Conservation (phyloP, 2,797 vertebrate genomes). For the Sebastes aleutianus region DNA sequence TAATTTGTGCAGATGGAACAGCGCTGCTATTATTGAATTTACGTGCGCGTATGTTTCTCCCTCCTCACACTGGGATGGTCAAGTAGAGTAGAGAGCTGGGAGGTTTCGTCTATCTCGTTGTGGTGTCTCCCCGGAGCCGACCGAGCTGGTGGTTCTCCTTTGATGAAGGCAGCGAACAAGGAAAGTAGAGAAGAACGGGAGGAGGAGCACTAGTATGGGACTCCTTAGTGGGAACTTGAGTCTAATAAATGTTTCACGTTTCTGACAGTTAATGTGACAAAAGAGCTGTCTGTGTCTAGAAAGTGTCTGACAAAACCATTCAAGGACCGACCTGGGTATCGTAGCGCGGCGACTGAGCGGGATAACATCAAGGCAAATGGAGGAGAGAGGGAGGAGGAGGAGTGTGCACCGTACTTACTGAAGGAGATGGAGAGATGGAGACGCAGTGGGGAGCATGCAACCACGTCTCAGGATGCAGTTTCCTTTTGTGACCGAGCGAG, state of each 20-base stretch:
- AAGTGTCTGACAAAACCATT: slow-evolving; percentile 61
- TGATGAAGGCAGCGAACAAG: slow-evolving; percentile 61
- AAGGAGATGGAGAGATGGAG: slow-evolving; percentile 2
- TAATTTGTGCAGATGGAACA: background rate
- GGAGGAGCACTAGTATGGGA: slow-evolving; percentile 49
- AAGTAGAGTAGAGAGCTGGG: slow-evolving; percentile 40
- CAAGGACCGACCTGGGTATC: slow-evolving; percentile 42
- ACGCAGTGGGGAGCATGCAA: background rate
- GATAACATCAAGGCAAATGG: slow-evolving; percentile 5
- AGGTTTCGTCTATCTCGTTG: slow-evolving; percentile 36
- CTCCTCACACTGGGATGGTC: slow-evolving; percentile 45
- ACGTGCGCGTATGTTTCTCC: background rate
- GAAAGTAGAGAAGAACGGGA: slow-evolving; percentile 31
- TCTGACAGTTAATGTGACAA: slow-evolving; percentile 71
- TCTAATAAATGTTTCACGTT: slow-evolving; percentile 71
- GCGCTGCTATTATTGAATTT: background rate
- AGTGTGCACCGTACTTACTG: background rate
- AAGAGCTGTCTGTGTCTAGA: slow-evolving; percentile 58
- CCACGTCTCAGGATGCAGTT: slow-evolving; percentile 32
- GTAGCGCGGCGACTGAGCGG: background rate
- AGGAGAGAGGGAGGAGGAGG: background rate
- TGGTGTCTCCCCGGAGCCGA: slow-evolving; percentile 26
- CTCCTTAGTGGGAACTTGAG: slow-evolving; percentile 66
- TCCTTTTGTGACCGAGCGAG: slow-evolving; percentile 49
- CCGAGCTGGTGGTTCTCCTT: slow-evolving; percentile 50